A percentile compares a stretch with the other conserved stretches of the same genome.
Evolutionary conservation across 2,797 vertebrate species (phyloP).

Genomic region (Enteromius radiatus): DNA sequence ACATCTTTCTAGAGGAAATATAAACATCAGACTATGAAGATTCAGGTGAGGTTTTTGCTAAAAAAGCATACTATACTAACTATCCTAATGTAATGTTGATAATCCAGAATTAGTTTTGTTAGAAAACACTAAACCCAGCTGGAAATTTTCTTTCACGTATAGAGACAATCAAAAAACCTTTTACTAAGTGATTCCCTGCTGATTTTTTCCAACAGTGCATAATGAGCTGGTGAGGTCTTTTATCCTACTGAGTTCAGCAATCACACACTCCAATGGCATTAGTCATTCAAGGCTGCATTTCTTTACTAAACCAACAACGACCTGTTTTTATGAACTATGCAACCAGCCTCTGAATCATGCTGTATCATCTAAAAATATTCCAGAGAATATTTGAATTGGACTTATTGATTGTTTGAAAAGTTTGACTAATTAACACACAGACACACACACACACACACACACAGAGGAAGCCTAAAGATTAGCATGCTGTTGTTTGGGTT

Average conservation of each 20-base stretch:
- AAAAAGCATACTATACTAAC: conserved; percentile 7
- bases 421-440: neutral
- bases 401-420: neutral
- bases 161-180: conserved; percentile 6
- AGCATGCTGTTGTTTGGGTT: neutral
- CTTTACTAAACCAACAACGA: neutral
- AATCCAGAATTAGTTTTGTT: conserved; percentile 1
- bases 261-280: conserved; percentile 21
- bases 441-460: neutral
- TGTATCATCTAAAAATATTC: neutral
- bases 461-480: neutral
- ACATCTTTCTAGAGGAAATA: neutral
- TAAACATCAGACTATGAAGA: neutral
- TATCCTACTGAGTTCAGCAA: conserved; percentile 2
- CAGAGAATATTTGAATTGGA: neutral
- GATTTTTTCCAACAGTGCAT: conserved; percentile 2
- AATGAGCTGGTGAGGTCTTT: conserved; percentile 13
- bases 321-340: neutral
- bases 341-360: neutral
- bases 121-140: conserved; percentile 21
- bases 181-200: conserved; percentile 37
- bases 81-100: neutral
- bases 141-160: conserved; percentile 31
- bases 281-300: conserved; percentile 16
- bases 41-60: neutral